Evolutionary conservation across 2,797 vertebrate species (phyloP).

Genomic region (Acrossocheilus fasciatus): DNA sequence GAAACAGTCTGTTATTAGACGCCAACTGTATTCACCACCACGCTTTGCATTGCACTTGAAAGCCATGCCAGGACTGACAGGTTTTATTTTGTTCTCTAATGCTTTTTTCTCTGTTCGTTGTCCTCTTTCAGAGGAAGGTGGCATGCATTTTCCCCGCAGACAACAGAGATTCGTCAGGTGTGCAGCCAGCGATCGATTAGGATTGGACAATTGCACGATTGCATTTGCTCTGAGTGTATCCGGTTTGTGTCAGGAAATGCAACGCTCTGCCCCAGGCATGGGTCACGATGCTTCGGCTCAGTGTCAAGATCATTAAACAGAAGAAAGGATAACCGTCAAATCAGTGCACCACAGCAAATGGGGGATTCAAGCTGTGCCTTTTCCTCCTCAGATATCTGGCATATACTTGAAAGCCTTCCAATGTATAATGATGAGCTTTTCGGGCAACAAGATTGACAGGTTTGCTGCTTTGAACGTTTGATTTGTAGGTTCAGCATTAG

Average conservation of each 20-base stretch:
- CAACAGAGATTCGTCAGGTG: slow-evolving; percentile 47
- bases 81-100: slow-evolving; percentile 26
- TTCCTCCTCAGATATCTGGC: slow-evolving; percentile 25
- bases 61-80: neutral
- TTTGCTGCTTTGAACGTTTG: slow-evolving; percentile 35
- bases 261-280: slow-evolving; percentile 17
- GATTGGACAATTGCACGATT: slow-evolving; percentile 47
- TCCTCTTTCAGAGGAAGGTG: neutral
- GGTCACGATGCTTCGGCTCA: slow-evolving; percentile 26
- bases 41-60: neutral
- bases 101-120: slow-evolving; percentile 9
- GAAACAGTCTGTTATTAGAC: neutral
- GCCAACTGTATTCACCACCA: neutral
- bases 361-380: slow-evolving; percentile 10
- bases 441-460: slow-evolving; percentile 26
- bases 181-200: slow-evolving; percentile 46
- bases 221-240: slow-evolving; percentile 46
- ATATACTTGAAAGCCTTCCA: slow-evolving; percentile 39
- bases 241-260: slow-evolving; percentile 34
- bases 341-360: slow-evolving; percentile 31
- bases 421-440: slow-evolving; percentile 14
- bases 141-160: slow-evolving; percentile 1
- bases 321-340: slow-evolving; percentile 45
- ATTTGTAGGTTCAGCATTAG: slow-evolving; percentile 10
- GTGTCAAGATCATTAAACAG: slow-evolving; percentile 52